Conservation (phyloP, 2,888 invertebrate species). For the Teleogryllus oceanicus region DNA sequence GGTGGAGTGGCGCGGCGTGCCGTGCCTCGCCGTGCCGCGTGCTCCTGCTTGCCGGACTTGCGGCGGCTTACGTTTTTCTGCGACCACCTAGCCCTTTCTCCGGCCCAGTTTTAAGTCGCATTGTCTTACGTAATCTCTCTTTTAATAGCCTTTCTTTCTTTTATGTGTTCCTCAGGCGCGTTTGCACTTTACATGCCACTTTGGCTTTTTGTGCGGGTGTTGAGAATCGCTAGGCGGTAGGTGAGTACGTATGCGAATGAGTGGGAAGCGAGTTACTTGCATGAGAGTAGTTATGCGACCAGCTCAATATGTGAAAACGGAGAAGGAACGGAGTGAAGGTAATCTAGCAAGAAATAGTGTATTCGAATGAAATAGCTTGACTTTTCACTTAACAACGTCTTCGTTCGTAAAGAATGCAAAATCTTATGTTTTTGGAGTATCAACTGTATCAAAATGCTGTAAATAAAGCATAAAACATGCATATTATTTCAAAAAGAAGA, state of each 20-base stretch:
- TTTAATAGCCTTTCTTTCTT: constrained; percentile 3
- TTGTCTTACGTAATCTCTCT: constrained; percentile 18
- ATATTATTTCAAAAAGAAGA: too few species aligned
- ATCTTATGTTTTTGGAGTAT: too few species aligned
- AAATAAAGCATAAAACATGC: too few species aligned
- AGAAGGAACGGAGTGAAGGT: too few species aligned
- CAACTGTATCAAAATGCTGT: too few species aligned
- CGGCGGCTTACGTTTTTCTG: not conserved
- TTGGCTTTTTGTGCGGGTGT: not conserved
- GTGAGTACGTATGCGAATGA: not conserved
- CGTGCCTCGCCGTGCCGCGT: not conserved
- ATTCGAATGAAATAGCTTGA: too few species aligned
- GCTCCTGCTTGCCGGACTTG: constrained; percentile 18
- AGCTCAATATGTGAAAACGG: too few species aligned
- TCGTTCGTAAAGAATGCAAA: too few species aligned
- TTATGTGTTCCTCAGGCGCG: not conserved
- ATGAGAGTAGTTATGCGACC: not conserved
- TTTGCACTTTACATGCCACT: not conserved
- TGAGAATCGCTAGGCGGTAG: not conserved
- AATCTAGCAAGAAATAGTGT: too few species aligned
- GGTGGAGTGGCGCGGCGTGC: not conserved
- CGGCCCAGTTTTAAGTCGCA: constrained; percentile 6
- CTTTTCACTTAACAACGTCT: too few species aligned
- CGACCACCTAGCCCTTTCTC: not conserved
- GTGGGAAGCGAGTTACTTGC: not conserved